phyloP scores from a whole-genome alignment of 1,140 invertebrate genomes.

The Eulimnadia texana region DNA sequence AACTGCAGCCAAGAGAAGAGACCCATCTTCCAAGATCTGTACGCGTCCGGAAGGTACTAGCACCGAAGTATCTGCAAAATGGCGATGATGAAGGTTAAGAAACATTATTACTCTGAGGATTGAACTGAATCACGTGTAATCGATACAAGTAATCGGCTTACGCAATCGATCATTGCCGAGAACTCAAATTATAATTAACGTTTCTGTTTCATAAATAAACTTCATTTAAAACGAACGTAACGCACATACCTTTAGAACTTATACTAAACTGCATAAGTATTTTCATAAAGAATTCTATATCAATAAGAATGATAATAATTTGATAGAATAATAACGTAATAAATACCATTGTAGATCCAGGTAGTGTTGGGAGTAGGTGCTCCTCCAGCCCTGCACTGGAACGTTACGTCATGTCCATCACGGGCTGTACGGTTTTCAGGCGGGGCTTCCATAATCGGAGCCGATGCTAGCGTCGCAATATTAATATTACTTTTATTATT shows the following conservation, averaged over 20 bases:
- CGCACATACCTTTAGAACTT: no score
- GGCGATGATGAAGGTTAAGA: slow-evolving; percentile 10
- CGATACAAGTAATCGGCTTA: no score
- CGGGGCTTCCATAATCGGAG: slow-evolving; percentile 60
- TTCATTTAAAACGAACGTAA: no score
- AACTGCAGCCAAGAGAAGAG: slow-evolving; percentile 72
- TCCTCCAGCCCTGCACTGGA: slow-evolving; percentile 69
- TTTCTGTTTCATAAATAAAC: no score
- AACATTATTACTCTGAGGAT: no score
- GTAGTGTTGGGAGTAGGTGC: slow-evolving; percentile 79
- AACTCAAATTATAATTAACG: no score
- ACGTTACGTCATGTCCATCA: slow-evolving; percentile 78
- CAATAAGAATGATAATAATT: no score
- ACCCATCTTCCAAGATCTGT: slow-evolving; percentile 68
- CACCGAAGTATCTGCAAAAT: slow-evolving; percentile 21
- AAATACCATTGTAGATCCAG: slow-evolving; percentile 75
- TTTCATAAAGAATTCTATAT: no score
- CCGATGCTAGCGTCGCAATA: slow-evolving; percentile 46
- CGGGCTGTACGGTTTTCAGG: slow-evolving; percentile 76
- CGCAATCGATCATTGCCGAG: no score
- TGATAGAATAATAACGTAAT: neutral
- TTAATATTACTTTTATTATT: slow-evolving; percentile 24
- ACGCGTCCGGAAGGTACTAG: slow-evolving; percentile 44
- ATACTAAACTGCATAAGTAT: no score
- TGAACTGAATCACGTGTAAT: no score